Conservation (phyloP, 2,888 invertebrate genomes). For the Acanthosoma haemorrhoidale region DNA sequence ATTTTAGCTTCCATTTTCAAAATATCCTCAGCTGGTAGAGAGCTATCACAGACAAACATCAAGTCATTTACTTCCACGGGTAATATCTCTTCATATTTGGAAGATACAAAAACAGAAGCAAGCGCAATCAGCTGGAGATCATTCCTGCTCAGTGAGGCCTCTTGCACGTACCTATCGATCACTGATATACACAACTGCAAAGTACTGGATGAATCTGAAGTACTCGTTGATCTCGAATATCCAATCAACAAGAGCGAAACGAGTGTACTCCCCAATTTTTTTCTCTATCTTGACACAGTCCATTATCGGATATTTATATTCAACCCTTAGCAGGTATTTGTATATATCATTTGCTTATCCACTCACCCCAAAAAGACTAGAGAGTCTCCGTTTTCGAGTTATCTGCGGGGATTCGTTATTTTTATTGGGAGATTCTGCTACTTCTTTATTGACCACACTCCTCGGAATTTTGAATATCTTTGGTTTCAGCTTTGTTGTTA, state of each 20-base stretch:
- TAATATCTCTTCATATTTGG: slow-evolving; percentile 93
- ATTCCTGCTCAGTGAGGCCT: slow-evolving; percentile 57
- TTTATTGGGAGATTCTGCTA: neutral
- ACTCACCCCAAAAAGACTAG: neutral
- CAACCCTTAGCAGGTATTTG: neutral
- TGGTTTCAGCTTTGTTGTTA: neutral
- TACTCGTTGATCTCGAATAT: slow-evolving; percentile 84
- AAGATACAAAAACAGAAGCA: slow-evolving; percentile 77
- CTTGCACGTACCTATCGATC: slow-evolving; percentile 84
- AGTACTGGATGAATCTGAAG: slow-evolving; percentile 80
- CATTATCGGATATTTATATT: neutral
- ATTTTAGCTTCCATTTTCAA: slow-evolving; percentile 77
- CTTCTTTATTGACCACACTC: neutral
- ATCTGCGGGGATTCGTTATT: neutral
- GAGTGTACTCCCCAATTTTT: slow-evolving; percentile 56
- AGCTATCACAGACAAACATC: slow-evolving; percentile 83
- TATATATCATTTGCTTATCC: slow-evolving; percentile 21
- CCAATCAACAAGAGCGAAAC: slow-evolving; percentile 88
- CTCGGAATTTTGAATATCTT: neutral
- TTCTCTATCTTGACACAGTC: neutral
- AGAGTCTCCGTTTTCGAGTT: neutral
- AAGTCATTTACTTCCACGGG: slow-evolving; percentile 83
- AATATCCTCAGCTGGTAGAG: slow-evolving; percentile 73
- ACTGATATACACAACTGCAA: slow-evolving; percentile 82
- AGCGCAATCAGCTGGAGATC: slow-evolving; percentile 84